These are phyloP conservation scores for Diogma glabrata DNA, from an alignment of 2,888 invertebrate genomes.

Conservation along the genomic window DNA sequence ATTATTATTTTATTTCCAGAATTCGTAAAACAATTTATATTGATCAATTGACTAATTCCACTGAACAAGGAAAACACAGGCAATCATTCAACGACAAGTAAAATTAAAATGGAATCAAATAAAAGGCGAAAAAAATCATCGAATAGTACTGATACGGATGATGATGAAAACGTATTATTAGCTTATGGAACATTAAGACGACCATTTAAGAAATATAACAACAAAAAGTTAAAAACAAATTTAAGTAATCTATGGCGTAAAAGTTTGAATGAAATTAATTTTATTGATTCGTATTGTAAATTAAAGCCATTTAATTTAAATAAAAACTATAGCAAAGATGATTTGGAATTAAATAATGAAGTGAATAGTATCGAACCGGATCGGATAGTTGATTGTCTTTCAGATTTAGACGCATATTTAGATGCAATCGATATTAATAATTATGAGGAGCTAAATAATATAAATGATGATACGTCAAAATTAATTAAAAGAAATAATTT, in stretches of 20 bases:
- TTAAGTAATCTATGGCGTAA: slow-evolving; percentile 6
- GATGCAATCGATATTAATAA: slow-evolving; percentile 32
- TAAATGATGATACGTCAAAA: slow-evolving; percentile 14
- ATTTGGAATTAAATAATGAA: neutral
- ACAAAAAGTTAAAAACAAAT: neutral
- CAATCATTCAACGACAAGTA: no score
- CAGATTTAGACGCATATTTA: slow-evolving; percentile 43
- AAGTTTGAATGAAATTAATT: slow-evolving; percentile 5
- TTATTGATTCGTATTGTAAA: slow-evolving; percentile 5
- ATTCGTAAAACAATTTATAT: no score
- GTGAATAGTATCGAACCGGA: slow-evolving; percentile 16
- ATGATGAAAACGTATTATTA: neutral
- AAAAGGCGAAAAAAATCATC: slow-evolving; percentile 1
- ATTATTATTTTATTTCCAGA: no score
- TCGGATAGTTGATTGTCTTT: slow-evolving; percentile 38
- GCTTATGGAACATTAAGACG: neutral
- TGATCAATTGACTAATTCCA: no score
- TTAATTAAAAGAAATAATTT: neutral
- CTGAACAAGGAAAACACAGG: no score
- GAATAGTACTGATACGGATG: no score
- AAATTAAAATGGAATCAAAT: slow-evolving; percentile 5
- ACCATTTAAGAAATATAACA: neutral
- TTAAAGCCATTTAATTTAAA: slow-evolving; percentile 3
- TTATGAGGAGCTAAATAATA: neutral
- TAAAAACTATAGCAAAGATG: no score